Conservation (phyloP, 1,140 invertebrate species). For the Aphidius gifuensis region DNA sequence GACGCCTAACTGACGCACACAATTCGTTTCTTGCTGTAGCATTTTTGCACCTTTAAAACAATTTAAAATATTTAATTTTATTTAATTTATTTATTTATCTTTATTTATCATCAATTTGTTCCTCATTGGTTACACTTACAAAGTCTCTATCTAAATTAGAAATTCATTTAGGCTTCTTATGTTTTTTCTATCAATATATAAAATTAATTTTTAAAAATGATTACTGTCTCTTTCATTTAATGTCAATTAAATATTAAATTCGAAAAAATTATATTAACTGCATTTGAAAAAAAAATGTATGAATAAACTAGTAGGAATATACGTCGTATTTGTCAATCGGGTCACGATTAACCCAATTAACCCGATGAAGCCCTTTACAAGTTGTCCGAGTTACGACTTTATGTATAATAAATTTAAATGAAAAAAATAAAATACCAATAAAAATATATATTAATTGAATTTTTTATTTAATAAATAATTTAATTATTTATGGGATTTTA, state of each 20-base stretch:
- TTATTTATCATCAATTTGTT: neutral
- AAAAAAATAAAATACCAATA: slow-evolving; percentile 5
- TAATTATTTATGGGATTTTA: too few species aligned
- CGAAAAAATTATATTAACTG: neutral
- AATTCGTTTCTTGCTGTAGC: slow-evolving; percentile 2
- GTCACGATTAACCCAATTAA: slow-evolving; percentile 22
- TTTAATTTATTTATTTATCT: too few species aligned
- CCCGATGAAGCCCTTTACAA: slow-evolving; percentile 10
- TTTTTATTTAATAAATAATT: too few species aligned
- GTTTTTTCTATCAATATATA: too few species aligned
- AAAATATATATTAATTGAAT: neutral
- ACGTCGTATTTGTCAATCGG: slow-evolving; percentile 9
- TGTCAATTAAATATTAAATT: neutral
- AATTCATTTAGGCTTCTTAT: too few species aligned
- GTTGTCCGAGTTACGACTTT: slow-evolving; percentile 10
- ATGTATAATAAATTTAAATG: neutral
- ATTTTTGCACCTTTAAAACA: neutral
- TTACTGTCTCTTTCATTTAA: too few species aligned
- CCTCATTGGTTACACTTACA: too few species aligned
- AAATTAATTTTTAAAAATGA: too few species aligned
- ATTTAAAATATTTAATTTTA: slow-evolving; percentile 1
- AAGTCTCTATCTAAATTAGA: too few species aligned
- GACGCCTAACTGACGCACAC: slow-evolving; percentile 19
- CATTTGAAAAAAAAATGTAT: neutral
- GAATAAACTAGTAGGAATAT: neutral